Percentiles rank a stretch among this genome's conserved stretches.
These are phyloP conservation scores for Cheilosia scutellata DNA, from an alignment of 2,888 invertebrate species.

Conservation along the genomic window DNA sequence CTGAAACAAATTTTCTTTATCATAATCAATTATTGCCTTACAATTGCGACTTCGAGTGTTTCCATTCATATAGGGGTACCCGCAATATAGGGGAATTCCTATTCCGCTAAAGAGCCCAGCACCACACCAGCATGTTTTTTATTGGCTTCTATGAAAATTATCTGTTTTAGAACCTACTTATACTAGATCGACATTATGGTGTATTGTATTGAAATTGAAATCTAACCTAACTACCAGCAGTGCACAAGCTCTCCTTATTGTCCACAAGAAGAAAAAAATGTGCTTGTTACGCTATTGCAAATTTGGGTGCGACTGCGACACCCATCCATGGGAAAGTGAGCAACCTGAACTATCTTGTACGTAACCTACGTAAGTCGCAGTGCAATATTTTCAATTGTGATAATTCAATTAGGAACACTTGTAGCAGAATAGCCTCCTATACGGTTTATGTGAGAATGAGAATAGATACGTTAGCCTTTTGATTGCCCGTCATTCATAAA, in stretches of 20 bases:
- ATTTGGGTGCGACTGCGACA: slow-evolving; percentile 37
- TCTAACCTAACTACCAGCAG: slow-evolving; percentile 31
- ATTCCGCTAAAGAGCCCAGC: slow-evolving; percentile 1
- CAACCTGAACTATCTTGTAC: too few species aligned
- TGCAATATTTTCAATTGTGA: slow-evolving; percentile 44
- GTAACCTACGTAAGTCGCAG: background rate
- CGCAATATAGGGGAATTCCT: slow-evolving; percentile 8
- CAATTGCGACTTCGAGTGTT: background rate
- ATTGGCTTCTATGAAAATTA: background rate
- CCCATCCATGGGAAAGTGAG: slow-evolving; percentile 8
- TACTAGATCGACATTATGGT: background rate
- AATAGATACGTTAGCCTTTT: background rate
- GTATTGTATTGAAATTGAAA: background rate
- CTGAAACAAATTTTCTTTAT: background rate
- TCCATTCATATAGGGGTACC: background rate
- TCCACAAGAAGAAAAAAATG: slow-evolving; percentile 8
- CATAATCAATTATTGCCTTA: background rate
- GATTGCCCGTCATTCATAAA: background rate
- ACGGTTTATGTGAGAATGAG: background rate
- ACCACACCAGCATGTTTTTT: background rate
- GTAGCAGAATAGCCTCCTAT: background rate
- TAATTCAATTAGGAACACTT: slow-evolving; percentile 62
- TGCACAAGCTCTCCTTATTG: background rate
- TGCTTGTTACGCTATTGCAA: slow-evolving; percentile 18
- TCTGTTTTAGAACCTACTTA: slow-evolving; percentile 6